A percentile compares a stretch with the other conserved stretches of the same genome.
phyloP scores from a whole-genome alignment of 2,113 vertebrate genomes.

The Nerophis lumbriciformis region DNA sequence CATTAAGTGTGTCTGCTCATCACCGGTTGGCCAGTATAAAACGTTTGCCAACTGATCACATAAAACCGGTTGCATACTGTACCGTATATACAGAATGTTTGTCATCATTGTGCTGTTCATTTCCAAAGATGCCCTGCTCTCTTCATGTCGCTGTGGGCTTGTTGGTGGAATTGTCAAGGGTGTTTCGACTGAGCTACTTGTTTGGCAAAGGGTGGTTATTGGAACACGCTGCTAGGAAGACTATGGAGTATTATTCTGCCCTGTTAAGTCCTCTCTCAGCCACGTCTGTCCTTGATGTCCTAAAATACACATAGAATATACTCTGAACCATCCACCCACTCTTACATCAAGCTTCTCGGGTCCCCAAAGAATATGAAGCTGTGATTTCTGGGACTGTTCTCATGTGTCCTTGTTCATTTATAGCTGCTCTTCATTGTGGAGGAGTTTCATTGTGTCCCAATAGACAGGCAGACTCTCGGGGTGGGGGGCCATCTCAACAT shows the following conservation, averaged over 20 bases:
- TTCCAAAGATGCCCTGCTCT: conserved; percentile 5
- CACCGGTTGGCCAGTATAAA: conserved; percentile 29
- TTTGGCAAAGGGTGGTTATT: conserved; percentile 49
- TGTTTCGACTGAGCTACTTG: conserved; percentile 9
- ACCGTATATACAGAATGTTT: too few species aligned
- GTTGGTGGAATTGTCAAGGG: conserved; percentile 6
- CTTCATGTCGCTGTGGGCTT: conserved; percentile 5
- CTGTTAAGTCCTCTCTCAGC: conserved; percentile 65
- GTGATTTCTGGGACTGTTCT: conserved; percentile 80
- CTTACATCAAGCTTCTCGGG: conserved; percentile 43
- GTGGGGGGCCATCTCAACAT: conserved; percentile 33
- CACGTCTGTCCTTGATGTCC: conserved; percentile 74
- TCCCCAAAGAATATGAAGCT: conserved; percentile 70
- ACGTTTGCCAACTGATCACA: too few species aligned
- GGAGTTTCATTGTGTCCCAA: conserved; percentile 65
- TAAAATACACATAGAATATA: conserved; percentile 68
- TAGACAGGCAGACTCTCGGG: conserved; percentile 57
- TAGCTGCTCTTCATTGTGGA: conserved; percentile 78
- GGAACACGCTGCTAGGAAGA: conserved; percentile 39
- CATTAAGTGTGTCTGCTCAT: conserved; percentile 52
- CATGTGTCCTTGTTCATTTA: conserved; percentile 79
- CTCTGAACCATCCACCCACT: conserved; percentile 11
- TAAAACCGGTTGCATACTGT: conserved; percentile 39
- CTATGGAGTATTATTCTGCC: conserved; percentile 51
- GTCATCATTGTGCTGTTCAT: conserved; percentile 2